Percentiles rank a stretch among this genome's conserved stretches.
These are phyloP conservation scores for Hyles euphorbiae DNA, from an alignment of 1,140 invertebrate species.

Conservation along the genomic window DNA sequence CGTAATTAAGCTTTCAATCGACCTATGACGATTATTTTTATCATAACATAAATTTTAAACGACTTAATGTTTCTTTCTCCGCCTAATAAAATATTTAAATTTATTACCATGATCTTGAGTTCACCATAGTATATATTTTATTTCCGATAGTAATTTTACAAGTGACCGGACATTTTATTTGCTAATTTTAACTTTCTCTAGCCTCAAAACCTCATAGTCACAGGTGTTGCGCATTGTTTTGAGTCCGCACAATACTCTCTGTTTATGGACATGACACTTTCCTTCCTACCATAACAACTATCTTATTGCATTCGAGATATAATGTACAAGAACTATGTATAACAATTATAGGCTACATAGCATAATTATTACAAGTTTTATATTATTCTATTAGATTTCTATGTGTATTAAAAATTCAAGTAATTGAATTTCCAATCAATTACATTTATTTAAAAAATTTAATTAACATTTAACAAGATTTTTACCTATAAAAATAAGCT, in stretches of 20 bases:
- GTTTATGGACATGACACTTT: conserved; percentile 3
- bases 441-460: too few relatives aligned
- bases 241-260: conserved; percentile 41
- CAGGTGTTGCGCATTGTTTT: conserved; percentile 57
- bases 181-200: conserved; percentile 71
- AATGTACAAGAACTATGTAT: too few relatives aligned
- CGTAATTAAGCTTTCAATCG: too few relatives aligned
- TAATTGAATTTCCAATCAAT: too few relatives aligned
- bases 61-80: too few relatives aligned
- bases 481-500: background rate
- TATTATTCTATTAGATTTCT: too few relatives aligned
- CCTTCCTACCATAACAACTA: background rate
- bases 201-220: conserved; percentile 64
- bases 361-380: too few relatives aligned
- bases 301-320: too few relatives aligned
- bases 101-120: conserved; percentile 1
- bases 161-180: conserved; percentile 36
- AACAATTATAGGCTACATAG: too few relatives aligned
- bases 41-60: too few relatives aligned
- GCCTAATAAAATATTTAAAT: conserved; percentile 15
- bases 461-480: background rate
- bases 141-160: conserved; percentile 25
- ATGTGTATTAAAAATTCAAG: too few relatives aligned
- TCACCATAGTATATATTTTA: conserved; percentile 16
- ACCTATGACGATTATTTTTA: too few relatives aligned